Evolutionary conservation across 2,888 invertebrate species (phyloP).

Genomic region (Chironomus tentans): DNA sequence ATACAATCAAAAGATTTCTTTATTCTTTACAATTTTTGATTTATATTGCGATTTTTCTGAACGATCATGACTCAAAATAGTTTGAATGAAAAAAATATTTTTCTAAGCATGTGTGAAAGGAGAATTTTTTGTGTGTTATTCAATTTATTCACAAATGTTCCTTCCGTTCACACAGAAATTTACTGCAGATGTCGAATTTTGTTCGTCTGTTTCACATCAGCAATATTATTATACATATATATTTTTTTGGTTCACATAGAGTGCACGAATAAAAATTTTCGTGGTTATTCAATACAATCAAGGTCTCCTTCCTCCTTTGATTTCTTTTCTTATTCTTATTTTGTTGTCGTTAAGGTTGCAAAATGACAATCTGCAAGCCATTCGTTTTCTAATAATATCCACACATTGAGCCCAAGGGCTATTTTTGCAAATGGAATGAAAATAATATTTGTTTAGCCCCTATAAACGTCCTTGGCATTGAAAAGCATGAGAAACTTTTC

Average conservation of each 20-base stretch:
- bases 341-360: neutral
- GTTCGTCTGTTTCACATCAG: slow-evolving; percentile 16
- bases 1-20: too few relatives aligned
- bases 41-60: too few relatives aligned
- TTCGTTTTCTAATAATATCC: neutral
- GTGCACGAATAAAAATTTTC: neutral
- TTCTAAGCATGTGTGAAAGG: neutral
- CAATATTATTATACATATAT: neutral
- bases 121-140: neutral
- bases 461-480: slow-evolving; percentile 25
- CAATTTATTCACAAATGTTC: slow-evolving; percentile 15
- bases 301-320: neutral
- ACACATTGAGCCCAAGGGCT: neutral
- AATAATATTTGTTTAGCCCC: slow-evolving; percentile 5
- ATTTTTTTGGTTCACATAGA: neutral
- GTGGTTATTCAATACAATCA: slow-evolving; percentile 19
- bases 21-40: too few relatives aligned
- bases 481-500: slow-evolving; percentile 19
- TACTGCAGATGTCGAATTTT: slow-evolving; percentile 25
- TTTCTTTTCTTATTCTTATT: neutral
- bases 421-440: neutral
- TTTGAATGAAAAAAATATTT: too few relatives aligned
- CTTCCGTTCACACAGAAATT: slow-evolving; percentile 27
- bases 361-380: neutral
- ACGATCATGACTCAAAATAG: too few relatives aligned